Percentiles rank a stretch among this genome's conserved stretches.
Evolutionary conservation across 2,113 vertebrate species (phyloP).

Genomic region (Spea multiplicata): DNA sequence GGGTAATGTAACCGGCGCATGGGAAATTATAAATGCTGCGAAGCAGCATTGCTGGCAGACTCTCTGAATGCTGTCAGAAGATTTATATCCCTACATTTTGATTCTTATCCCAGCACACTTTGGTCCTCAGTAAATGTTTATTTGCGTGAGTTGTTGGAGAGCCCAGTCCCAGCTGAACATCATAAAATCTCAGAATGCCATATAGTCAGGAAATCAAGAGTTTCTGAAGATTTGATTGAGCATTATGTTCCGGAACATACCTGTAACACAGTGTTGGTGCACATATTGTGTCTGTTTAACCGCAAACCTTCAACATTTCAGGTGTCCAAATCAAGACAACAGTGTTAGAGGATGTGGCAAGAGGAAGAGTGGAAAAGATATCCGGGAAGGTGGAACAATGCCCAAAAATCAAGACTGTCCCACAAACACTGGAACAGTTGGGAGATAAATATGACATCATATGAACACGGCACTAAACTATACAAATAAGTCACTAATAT

Average conservation of each 20-base stretch:
- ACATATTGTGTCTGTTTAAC: too few species aligned
- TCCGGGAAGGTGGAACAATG: too few species aligned
- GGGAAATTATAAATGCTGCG: conserved; percentile 15
- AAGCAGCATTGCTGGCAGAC: conserved; percentile 22
- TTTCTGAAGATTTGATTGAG: too few species aligned
- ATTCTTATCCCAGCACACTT: conserved; percentile 23
- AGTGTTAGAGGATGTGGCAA: too few species aligned
- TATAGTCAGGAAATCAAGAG: too few species aligned
- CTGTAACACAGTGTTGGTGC: too few species aligned
- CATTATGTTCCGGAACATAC: too few species aligned
- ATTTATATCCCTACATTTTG: conserved; percentile 36
- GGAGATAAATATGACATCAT: not conserved
- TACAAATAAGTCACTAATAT: not conserved
- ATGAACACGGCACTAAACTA: not conserved
- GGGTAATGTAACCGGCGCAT: conserved; percentile 26
- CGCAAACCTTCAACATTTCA: too few species aligned
- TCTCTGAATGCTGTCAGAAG: conserved; percentile 21
- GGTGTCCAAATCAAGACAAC: too few species aligned
- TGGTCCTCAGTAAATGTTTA: conserved; percentile 38
- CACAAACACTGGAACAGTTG: too few species aligned
- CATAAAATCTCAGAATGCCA: conserved; percentile 11
- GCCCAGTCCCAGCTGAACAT: not conserved
- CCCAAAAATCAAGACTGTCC: too few species aligned
- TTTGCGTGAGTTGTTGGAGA: conserved; percentile 13
- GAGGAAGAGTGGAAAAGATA: too few species aligned